A percentile compares a stretch with the other conserved stretches of the same genome.
phyloP scores from a whole-genome alignment of 2,113 vertebrate species.

The Sigmodon hispidus region DNA sequence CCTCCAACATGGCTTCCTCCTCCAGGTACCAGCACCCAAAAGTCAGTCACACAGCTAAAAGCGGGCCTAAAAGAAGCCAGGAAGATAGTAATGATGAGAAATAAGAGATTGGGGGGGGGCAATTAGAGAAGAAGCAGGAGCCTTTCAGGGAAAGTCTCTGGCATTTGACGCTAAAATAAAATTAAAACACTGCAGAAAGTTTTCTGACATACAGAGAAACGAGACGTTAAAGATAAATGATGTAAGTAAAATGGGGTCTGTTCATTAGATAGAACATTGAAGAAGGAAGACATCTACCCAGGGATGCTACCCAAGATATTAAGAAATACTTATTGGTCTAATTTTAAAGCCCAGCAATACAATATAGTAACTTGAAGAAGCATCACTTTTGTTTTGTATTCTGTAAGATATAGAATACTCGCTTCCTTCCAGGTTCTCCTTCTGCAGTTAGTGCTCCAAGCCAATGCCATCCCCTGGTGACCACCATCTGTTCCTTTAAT shows the following conservation, averaged over 20 bases:
- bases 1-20: conserved; percentile 33
- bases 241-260: not conserved
- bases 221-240: conserved; percentile 12
- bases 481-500: not conserved
- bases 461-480: not conserved
- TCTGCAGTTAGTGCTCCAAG: not conserved
- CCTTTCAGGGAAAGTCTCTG: not conserved
- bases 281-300: not conserved
- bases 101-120: not conserved
- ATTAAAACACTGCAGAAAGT: conserved; percentile 1
- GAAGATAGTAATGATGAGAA: conserved; percentile 10
- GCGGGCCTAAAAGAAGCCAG: not conserved
- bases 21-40: conserved; percentile 37
- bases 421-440: not conserved
- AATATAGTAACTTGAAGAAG: not conserved
- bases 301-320: not conserved
- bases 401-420: not conserved
- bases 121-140: not conserved
- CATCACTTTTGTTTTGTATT: not conserved
- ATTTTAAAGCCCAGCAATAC: conserved; percentile 35
- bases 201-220: conserved; percentile 22
- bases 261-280: conserved; percentile 4
- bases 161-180: conserved; percentile 46
- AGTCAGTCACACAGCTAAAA: conserved; percentile 37
- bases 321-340: not conserved